Percentiles rank a stretch among this genome's conserved stretches.
Evolutionary conservation across 2,888 invertebrate species (phyloP).

Genomic region (Thecocarcelia acutangulata): DNA sequence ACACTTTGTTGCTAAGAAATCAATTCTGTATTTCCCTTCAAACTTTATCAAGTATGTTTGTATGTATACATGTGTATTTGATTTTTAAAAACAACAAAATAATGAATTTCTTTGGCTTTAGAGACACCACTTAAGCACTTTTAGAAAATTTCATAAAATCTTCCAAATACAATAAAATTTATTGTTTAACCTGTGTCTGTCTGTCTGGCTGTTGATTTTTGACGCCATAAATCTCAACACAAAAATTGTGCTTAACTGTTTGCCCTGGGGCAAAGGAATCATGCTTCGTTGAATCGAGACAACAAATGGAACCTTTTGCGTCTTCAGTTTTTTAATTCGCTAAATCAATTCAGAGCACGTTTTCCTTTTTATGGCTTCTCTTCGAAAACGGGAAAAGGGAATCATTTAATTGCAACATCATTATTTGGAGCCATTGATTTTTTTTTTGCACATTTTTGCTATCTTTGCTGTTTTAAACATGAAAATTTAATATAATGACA

Average conservation of each 20-base stretch:
- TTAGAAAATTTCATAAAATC: no score
- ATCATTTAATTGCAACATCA: conserved; percentile 10
- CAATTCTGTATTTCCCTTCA: no score
- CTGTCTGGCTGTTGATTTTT: neutral
- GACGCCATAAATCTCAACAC: conserved; percentile 13
- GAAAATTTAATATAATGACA: no score
- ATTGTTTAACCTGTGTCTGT: no score
- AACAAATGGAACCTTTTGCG: conserved; percentile 5
- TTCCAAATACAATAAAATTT: no score
- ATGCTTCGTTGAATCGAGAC: neutral
- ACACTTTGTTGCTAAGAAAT: no score
- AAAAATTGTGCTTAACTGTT: neutral
- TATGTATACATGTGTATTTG: no score
- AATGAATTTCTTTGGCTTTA: no score
- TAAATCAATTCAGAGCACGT: conserved; percentile 35
- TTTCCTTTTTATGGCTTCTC: neutral
- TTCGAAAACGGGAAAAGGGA: neutral
- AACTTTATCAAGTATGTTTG: no score
- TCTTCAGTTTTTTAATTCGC: neutral
- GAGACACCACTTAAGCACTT: neutral
- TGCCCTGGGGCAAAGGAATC: neutral
- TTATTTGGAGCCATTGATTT: conserved; percentile 11
- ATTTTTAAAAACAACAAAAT: no score
- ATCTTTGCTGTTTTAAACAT: neutral
- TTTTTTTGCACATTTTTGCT: neutral